Percentiles rank a stretch among this genome's conserved stretches.
Conservation (phyloP, 1,140 invertebrate genomes). For the Drosophila willistoni region DNA sequence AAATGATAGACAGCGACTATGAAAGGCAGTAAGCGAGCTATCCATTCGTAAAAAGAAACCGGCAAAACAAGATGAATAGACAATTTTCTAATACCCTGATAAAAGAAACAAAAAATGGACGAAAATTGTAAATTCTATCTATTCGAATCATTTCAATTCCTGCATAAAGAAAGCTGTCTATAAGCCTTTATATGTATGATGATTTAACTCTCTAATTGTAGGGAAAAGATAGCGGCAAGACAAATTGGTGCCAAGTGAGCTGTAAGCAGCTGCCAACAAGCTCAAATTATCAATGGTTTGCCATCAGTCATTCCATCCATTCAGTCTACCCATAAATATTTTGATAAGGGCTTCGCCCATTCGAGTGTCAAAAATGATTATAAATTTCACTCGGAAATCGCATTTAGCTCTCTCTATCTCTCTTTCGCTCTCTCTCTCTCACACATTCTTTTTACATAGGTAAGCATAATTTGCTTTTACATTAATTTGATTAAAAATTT, state of each 20-base stretch:
- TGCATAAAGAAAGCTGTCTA: too few relatives aligned
- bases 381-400: constrained; percentile 1
- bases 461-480: constrained; percentile 4
- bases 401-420: background rate
- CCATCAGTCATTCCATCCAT: background rate
- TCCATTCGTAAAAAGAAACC: background rate
- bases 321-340: background rate
- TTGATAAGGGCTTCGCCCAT: background rate
- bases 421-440: background rate
- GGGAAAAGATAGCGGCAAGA: background rate
- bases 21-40: background rate
- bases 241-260: background rate
- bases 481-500: constrained; percentile 15
- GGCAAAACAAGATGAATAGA: too few relatives aligned
- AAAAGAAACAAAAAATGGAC: too few relatives aligned
- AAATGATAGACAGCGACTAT: constrained; percentile 45
- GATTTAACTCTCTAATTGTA: background rate
- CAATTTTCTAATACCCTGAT: background rate
- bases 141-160: too few relatives aligned
- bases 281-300: constrained; percentile 1
- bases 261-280: too few relatives aligned
- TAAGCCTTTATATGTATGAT: too few relatives aligned
- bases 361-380: constrained; percentile 9
- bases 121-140: too few relatives aligned
- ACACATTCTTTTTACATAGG: background rate